Base-by-base conservation (phyloP, 2,113 vertebrate species). In the Microcebus murinus region DNA sequence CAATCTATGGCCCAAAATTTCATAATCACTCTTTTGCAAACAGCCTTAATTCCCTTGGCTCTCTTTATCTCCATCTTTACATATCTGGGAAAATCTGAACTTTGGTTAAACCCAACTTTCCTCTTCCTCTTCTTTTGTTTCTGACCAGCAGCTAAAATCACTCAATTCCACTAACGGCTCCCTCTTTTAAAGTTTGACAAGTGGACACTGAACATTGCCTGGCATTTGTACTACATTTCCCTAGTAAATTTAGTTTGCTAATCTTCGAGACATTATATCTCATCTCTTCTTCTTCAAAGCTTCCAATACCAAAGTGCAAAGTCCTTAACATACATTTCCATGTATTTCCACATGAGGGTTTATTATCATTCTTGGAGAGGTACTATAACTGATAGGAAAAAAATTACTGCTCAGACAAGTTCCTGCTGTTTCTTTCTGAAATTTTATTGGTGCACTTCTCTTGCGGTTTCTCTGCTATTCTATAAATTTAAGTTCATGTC, bases 131-230 rank as follows among this genome's bases (percentile, higher is more conserved):
- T 83, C 52, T 74, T 68, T 57, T 67, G 20, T 36, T 88, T 82
- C 55, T 67, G 63, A 65, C 2, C 20, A 80, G 34, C 17, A 84
- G 27, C 23, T 67, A 89, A 88, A 95, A 31, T 21, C 50, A 85
- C 57, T 85, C 13, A 88, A 18, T 83, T 85, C 13, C 73, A 39
- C 34, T 55, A 91, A 13, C 10, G 79, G 27, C 80, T 93, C 11
- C 31, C 2, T 71, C 27, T 96, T 65, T 68, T 21, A 84, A 80
- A 74, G 80, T 89, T 93, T 92, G 23, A 79, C 76, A 95, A 91
- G 31, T 65, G 18, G 31, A 20, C 27, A 88, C 12, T 79, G 31
- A 90, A 80, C 8, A 57, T 31, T 85, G 17, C 6, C 59, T 93
- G 63, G 13, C 17, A 80, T 48, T 34, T 2, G 17, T 74, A 94